These are phyloP conservation scores for Papilio demoleus DNA, from an alignment of 2,888 invertebrate species.

Conservation along the genomic window DNA sequence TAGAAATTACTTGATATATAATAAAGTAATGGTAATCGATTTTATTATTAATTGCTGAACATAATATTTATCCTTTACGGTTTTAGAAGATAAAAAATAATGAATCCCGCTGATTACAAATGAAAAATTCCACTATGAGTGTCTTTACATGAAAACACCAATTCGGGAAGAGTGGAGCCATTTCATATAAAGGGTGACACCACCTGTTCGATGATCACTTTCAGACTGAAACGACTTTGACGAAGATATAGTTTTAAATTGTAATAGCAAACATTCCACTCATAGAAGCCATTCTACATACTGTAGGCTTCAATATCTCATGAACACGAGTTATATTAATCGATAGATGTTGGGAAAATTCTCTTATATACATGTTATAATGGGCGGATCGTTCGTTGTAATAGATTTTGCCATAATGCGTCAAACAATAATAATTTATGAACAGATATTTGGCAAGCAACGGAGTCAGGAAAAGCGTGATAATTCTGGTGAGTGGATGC, in stretches of 20 bases:
- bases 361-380: conserved; percentile 14
- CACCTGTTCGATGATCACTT: too few relatives aligned
- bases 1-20: too few relatives aligned
- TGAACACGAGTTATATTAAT: neutral
- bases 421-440: conserved; percentile 77
- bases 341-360: conserved; percentile 22
- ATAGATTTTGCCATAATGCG: conserved; percentile 78
- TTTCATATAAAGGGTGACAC: too few relatives aligned
- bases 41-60: too few relatives aligned
- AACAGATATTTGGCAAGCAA: conserved; percentile 75
- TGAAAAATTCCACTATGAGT: too few relatives aligned
- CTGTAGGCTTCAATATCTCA: neutral
- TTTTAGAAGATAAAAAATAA: too few relatives aligned
- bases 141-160: too few relatives aligned
- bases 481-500: conserved; percentile 59
- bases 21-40: too few relatives aligned
- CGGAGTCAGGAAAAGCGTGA: conserved; percentile 69
- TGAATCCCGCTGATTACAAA: too few relatives aligned
- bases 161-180: too few relatives aligned
- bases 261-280: neutral
- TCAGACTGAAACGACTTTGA: too few relatives aligned
- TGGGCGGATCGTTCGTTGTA: conserved; percentile 49
- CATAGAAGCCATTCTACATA: neutral
- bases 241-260: neutral
- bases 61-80: too few relatives aligned